Evolutionary conservation across 35 echinoderm and acorn worm genomes (phyloP).

Genomic region (Apostichopus californicus): DNA sequence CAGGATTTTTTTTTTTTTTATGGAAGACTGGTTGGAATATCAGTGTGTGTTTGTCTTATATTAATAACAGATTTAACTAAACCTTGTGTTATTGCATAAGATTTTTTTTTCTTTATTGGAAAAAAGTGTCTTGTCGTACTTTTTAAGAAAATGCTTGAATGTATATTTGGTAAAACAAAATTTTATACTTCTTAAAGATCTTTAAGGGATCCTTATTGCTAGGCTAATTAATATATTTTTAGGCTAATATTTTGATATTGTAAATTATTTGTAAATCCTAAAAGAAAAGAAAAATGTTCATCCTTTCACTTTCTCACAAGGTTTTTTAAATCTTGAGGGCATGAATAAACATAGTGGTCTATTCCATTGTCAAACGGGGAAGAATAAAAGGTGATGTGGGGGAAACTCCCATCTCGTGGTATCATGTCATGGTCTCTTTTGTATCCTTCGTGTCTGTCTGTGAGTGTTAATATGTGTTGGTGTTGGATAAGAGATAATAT

Average conservation of each 20-base stretch:
- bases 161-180: background rate
- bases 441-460: too few relatives aligned
- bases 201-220: background rate
- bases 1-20: too few relatives aligned
- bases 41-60: too few relatives aligned
- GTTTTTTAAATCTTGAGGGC: background rate
- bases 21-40: too few relatives aligned
- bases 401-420: background rate
- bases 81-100: background rate
- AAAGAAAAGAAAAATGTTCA: too few relatives aligned
- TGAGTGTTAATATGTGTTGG: too few relatives aligned
- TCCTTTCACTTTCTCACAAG: background rate
- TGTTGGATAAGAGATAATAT: too few relatives aligned
- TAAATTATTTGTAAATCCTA: background rate
- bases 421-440: too few relatives aligned
- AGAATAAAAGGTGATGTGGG: background rate
- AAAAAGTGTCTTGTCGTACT: background rate
- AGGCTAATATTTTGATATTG: conserved; percentile 1
- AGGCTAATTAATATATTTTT: background rate
- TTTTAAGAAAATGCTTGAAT: background rate
- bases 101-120: background rate
- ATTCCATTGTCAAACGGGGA: background rate
- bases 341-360: background rate
- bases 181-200: background rate
- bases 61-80: too few relatives aligned